phyloP scores from a whole-genome alignment of 92 coral and sea anemone species.

The Porites rus region DNA sequence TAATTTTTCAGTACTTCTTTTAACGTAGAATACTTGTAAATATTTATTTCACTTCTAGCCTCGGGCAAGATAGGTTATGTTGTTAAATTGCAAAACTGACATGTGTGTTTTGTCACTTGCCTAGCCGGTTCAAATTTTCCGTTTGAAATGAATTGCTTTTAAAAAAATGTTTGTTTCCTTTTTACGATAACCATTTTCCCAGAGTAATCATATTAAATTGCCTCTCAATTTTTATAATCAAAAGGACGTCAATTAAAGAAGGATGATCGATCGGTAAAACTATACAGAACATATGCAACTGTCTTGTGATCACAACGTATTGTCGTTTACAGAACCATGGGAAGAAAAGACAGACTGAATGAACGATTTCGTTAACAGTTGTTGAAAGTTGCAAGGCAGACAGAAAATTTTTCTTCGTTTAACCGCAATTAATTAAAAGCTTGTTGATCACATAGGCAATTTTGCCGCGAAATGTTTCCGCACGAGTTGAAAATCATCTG shows the following conservation, averaged over 20 bases:
- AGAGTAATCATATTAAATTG: constrained; percentile 2
- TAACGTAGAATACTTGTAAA: background rate
- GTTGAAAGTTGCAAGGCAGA: background rate
- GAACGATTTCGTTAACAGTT: constrained; percentile 2
- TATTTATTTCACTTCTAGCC: background rate
- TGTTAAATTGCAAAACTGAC: background rate
- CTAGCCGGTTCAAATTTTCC: background rate
- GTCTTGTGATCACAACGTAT: background rate
- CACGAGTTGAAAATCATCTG: constrained; percentile 14
- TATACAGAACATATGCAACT: background rate
- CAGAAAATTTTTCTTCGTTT: background rate
- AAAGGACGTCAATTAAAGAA: background rate
- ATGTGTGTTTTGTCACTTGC: background rate
- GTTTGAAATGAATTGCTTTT: background rate
- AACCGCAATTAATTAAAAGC: constrained; percentile 3
- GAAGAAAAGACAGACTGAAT: background rate
- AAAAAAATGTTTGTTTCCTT: background rate
- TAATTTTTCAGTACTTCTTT: background rate
- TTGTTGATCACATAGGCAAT: background rate
- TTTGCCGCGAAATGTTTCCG: constrained; percentile 37
- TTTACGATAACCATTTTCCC: background rate
- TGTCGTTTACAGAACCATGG: background rate
- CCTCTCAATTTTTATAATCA: constrained; percentile 14
- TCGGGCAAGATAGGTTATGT: background rate
- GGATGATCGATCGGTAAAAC: background rate